Evolutionary conservation across 2,888 invertebrate species (phyloP).

Genomic region (Lasius platythorax): DNA sequence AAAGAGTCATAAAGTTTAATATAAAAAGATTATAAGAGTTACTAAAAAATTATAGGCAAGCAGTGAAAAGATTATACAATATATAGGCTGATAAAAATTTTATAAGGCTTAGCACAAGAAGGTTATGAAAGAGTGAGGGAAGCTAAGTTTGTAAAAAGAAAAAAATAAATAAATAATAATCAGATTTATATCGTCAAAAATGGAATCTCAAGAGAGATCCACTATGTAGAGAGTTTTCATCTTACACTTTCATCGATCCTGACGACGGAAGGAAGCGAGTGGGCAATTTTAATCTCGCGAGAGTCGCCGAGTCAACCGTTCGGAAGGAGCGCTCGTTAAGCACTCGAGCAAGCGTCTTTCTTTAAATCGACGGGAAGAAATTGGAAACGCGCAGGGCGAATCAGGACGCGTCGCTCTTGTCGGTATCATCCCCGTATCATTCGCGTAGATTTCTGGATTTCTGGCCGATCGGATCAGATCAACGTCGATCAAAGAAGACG

Average conservation of each 20-base stretch:
- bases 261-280: constrained; percentile 45
- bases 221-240: constrained; percentile 9
- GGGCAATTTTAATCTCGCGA: constrained; percentile 76
- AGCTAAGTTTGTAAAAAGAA: neutral
- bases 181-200: neutral
- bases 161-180: neutral
- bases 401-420: constrained; percentile 47
- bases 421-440: constrained; percentile 32
- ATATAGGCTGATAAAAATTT: neutral
- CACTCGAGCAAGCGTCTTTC: constrained; percentile 40
- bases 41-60: neutral
- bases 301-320: constrained; percentile 71
- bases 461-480: constrained; percentile 36
- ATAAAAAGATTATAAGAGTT: neutral
- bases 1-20: neutral
- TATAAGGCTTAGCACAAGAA: neutral
- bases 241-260: constrained; percentile 12
- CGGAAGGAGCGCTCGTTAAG: constrained; percentile 55
- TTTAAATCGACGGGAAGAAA: constrained; percentile 47
- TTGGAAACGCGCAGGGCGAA: constrained; percentile 49
- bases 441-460: constrained; percentile 3
- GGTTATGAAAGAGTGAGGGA: neutral
- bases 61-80: neutral
- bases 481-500: constrained; percentile 43
- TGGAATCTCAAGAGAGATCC: neutral